Evolutionary conservation across 2,888 invertebrate species (phyloP).

Genomic region (Dicranocentrus wangi): DNA sequence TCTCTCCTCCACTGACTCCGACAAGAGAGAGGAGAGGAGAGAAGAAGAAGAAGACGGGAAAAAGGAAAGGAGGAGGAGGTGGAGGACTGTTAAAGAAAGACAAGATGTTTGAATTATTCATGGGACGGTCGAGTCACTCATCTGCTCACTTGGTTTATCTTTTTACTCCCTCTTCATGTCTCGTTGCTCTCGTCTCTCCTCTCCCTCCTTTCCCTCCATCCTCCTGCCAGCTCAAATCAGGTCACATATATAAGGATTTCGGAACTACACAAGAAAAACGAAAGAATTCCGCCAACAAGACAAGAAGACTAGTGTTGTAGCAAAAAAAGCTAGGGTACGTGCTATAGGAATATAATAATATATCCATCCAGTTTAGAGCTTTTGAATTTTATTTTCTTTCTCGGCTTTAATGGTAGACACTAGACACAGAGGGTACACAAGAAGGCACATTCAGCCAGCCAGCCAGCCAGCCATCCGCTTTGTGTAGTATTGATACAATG

Average conservation of each 20-base stretch:
- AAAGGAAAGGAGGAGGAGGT: slow-evolving; percentile 35
- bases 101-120: slow-evolving; percentile 70
- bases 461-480: background rate
- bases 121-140: slow-evolving; percentile 70
- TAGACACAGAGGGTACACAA: too few relatives aligned
- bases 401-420: slow-evolving; percentile 25
- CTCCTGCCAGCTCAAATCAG: slow-evolving; percentile 65
- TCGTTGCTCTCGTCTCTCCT: slow-evolving; percentile 63
- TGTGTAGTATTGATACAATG: slow-evolving; percentile 57
- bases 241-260: slow-evolving; percentile 64
- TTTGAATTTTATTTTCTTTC: too few relatives aligned
- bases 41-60: background rate
- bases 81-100: slow-evolving; percentile 53
- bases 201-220: slow-evolving; percentile 41
- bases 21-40: background rate
- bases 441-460: background rate
- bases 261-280: too few relatives aligned
- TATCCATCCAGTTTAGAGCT: too few relatives aligned
- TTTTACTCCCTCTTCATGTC: slow-evolving; percentile 66
- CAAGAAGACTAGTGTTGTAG: slow-evolving; percentile 36
- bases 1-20: background rate
- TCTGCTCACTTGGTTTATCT: slow-evolving; percentile 70
- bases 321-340: slow-evolving; percentile 14
- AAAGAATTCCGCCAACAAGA: slow-evolving; percentile 62
- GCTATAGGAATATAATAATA: too few relatives aligned